Evolutionary conservation across 1,140 invertebrate species (phyloP).

Genomic region (Drosophila funebris): DNA sequence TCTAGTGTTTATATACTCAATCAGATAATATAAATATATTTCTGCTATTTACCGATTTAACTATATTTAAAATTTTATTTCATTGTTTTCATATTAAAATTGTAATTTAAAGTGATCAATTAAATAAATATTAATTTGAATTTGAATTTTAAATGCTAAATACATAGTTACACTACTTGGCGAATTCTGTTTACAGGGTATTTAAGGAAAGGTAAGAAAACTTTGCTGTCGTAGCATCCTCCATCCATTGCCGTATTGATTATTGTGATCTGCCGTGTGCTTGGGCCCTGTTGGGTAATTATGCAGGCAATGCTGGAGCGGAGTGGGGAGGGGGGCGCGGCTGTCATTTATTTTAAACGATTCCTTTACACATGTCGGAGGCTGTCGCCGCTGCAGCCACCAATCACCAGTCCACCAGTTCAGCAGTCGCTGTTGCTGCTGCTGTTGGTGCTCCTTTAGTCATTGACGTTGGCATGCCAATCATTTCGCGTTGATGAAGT

Average conservation of each 20-base stretch:
- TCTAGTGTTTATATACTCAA: too few species aligned
- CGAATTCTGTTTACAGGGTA: conserved; percentile 29
- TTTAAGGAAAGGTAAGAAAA: background rate
- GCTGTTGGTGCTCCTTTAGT: background rate
- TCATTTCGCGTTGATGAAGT: conserved; percentile 82
- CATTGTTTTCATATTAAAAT: too few species aligned
- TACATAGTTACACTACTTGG: too few species aligned
- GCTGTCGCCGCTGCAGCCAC: conserved; percentile 67
- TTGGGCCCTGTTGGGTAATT: conserved; percentile 66
- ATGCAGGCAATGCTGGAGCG: conserved; percentile 53
- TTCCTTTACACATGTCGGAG: conserved; percentile 79
- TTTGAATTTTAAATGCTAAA: too few species aligned
- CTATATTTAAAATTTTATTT: too few species aligned
- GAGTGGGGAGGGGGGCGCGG: conserved; percentile 32
- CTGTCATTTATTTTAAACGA: conserved; percentile 83
- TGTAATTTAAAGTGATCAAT: too few species aligned
- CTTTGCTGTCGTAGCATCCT: conserved; percentile 5
- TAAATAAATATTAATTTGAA: too few species aligned
- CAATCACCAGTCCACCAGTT: conserved; percentile 25
- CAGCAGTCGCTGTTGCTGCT: background rate
- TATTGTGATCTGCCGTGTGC: conserved; percentile 80
- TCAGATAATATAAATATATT: too few species aligned
- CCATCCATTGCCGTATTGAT: conserved; percentile 65
- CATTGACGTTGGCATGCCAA: conserved; percentile 73
- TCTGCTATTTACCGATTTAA: too few species aligned